Percentiles rank a stretch among this genome's conserved stretches.
phyloP scores from a whole-genome alignment of 2,113 vertebrate genomes.

The Eonycteris spelaea region DNA sequence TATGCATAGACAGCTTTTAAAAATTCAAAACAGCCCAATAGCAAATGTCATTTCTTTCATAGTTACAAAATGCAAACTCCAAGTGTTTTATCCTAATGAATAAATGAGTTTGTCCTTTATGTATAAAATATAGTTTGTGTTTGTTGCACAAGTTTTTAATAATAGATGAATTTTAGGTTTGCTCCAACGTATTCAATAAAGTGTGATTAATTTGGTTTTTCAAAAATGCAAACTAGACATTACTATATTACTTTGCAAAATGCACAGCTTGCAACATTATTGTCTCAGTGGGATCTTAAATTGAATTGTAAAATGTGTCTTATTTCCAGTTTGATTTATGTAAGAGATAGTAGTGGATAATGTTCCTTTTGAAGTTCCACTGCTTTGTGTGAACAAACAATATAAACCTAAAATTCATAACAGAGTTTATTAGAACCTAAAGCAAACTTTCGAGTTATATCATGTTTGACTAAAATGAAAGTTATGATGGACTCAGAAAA shows the following conservation, averaged over 20 bases:
- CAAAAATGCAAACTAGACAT: conserved; percentile 92
- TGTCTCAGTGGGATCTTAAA: conserved; percentile 92
- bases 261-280: conserved; percentile 92
- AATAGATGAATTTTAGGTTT: conserved; percentile 91
- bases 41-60: conserved; percentile 83
- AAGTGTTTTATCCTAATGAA: conserved; percentile 89
- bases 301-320: conserved; percentile 92
- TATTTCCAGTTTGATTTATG: conserved; percentile 91
- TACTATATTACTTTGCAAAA: conserved; percentile 90
- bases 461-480: conserved; percentile 67
- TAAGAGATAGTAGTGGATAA: conserved; percentile 88
- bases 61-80: conserved; percentile 86
- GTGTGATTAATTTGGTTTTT: conserved; percentile 93
- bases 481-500: conserved; percentile 69
- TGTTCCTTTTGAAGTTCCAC: conserved; percentile 85
- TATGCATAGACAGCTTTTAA: conserved; percentile 77
- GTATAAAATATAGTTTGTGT: conserved; percentile 91
- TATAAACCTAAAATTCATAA: conserved; percentile 80
- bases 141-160: conserved; percentile 90
- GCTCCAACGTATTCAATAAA: conserved; percentile 88
- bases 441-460: conserved; percentile 73
- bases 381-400: conserved; percentile 81
- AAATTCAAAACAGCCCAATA: conserved; percentile 81
- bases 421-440: conserved; percentile 79
- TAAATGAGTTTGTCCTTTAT: conserved; percentile 93